phyloP scores from a whole-genome alignment of 2,797 vertebrate species.

The Hypotaenidia okinawae region DNA sequence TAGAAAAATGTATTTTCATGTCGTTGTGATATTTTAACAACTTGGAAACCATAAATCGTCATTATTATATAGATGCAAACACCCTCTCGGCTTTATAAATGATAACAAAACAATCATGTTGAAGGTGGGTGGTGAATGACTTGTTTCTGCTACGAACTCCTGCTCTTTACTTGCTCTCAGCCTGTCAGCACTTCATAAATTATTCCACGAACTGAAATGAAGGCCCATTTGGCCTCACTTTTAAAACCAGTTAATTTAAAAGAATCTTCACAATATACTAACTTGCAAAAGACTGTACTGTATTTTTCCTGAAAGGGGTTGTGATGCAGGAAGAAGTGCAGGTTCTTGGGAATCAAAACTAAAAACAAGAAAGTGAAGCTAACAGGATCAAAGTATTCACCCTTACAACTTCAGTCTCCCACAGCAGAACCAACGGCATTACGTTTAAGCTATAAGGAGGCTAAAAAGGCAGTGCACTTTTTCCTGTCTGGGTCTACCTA shows the following conservation, averaged over 20 bases:
- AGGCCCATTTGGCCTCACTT: conserved; percentile 54
- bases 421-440: background rate
- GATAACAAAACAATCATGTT: conserved; percentile 36
- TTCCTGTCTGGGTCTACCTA: background rate
- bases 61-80: conserved; percentile 17
- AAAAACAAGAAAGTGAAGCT: background rate
- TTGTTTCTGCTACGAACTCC: conserved; percentile 77
- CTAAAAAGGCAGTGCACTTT: background rate
- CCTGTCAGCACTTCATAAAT: conserved; percentile 85
- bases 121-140: conserved; percentile 67
- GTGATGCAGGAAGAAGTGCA: background rate
- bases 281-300: background rate
- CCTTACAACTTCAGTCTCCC: background rate
- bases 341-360: background rate
- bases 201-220: conserved; percentile 71
- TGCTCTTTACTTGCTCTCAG: conserved; percentile 77
- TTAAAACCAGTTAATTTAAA: conserved; percentile 25
- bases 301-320: background rate
- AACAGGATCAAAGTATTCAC: background rate
- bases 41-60: conserved; percentile 54
- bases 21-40: conserved; percentile 40
- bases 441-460: background rate
- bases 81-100: conserved; percentile 36
- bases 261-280: background rate
- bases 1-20: conserved; percentile 42